These are phyloP conservation scores for Coturnix japonica DNA, from an alignment of 2,113 vertebrate genomes.

Conservation along the genomic window DNA sequence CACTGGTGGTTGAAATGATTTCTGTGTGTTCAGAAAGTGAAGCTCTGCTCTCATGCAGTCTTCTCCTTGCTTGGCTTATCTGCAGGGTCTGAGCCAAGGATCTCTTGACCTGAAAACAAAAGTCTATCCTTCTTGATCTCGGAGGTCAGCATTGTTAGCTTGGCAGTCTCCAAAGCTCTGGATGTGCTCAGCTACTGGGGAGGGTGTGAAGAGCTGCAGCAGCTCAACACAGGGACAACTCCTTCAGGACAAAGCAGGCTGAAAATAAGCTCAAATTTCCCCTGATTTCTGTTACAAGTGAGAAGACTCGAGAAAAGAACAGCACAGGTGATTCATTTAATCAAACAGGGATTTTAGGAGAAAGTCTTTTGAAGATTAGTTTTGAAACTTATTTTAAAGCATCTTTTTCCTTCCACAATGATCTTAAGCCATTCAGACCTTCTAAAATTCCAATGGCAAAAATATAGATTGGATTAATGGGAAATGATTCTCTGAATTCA, in stretches of 20 bases:
- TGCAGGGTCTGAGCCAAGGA: not conserved
- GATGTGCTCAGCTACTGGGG: not conserved
- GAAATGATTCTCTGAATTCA: not conserved
- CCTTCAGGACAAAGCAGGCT: not conserved
- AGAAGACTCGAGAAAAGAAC: not conserved
- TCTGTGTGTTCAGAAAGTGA: not conserved
- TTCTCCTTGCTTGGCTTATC: not conserved
- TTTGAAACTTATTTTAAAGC: not conserved
- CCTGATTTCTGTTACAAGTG: not conserved
- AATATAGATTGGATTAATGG: not conserved
- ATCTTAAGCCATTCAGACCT: not conserved
- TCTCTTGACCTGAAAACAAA: constrained; percentile 9
- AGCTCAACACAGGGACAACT: not conserved
- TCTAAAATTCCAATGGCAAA: not conserved
- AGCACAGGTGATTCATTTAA: not conserved
- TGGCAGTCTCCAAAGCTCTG: not conserved
- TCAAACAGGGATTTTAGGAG: not conserved
- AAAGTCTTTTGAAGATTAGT: not conserved
- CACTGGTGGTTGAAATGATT: not conserved
- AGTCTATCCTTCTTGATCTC: not conserved
- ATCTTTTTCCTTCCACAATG: not conserved
- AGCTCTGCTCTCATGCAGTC: not conserved
- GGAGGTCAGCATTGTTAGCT: not conserved
- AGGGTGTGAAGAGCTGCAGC: not conserved
- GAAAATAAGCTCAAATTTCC: not conserved